phyloP scores from a whole-genome alignment of 1,140 invertebrate genomes.

The Vanessa atalanta region DNA sequence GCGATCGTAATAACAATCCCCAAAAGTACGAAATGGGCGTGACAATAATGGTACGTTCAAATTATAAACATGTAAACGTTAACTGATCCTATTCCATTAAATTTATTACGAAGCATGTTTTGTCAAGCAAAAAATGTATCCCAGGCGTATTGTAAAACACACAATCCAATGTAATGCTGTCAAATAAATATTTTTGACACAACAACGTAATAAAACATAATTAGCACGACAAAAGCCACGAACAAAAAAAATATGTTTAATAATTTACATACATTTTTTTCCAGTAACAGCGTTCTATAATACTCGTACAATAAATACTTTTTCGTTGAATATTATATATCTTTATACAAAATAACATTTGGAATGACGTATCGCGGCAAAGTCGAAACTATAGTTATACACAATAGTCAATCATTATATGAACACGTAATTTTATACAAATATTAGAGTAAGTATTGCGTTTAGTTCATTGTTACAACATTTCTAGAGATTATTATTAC shows the following conservation, averaged over 20 bases:
- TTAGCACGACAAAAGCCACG: background rate
- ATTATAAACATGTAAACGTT: slow-evolving; percentile 44
- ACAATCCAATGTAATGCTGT: slow-evolving; percentile 4
- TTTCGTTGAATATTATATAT: too few species aligned
- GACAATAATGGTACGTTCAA: slow-evolving; percentile 38
- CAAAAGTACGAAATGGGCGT: slow-evolving; percentile 33
- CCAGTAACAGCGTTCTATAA: background rate
- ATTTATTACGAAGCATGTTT: slow-evolving; percentile 34
- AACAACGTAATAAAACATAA: background rate
- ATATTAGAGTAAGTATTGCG: too few species aligned
- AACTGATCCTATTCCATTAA: slow-evolving; percentile 40
- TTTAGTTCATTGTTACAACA: too few species aligned
- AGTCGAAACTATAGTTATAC: too few species aligned
- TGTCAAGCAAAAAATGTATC: slow-evolving; percentile 31
- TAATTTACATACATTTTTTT: background rate
- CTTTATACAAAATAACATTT: too few species aligned
- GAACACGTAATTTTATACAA: background rate
- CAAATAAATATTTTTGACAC: slow-evolving; percentile 9
- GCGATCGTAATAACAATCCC: slow-evolving; percentile 8
- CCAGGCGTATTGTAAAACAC: slow-evolving; percentile 16
- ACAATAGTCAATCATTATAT: background rate
- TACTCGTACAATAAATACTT: too few species aligned
- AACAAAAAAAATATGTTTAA: background rate
- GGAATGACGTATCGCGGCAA: too few species aligned
- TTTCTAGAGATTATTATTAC: too few species aligned